A percentile compares a stretch with the other conserved stretches of the same genome.
Evolutionary conservation across 2,888 invertebrate species (phyloP).

Genomic region (Clivina fossor): DNA sequence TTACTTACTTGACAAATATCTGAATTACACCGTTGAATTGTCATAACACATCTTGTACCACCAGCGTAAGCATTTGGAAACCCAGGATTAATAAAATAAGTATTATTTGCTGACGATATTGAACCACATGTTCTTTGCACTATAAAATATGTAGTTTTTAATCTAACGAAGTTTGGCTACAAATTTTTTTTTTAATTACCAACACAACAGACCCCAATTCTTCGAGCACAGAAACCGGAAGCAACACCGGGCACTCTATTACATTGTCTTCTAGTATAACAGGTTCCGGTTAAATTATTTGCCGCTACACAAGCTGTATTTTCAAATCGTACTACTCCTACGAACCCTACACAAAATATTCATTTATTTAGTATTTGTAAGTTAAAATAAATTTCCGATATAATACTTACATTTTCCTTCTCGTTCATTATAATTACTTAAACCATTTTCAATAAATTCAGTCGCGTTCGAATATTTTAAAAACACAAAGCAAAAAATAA

Average conservation of each 20-base stretch:
- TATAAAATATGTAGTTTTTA: slow-evolving; percentile 48
- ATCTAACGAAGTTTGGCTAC: background rate
- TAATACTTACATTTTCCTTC: background rate
- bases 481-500: no score
- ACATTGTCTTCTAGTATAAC: slow-evolving; percentile 77
- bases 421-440: no score
- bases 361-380: background rate
- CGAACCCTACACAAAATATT: slow-evolving; percentile 11
- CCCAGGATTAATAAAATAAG: slow-evolving; percentile 78
- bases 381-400: no score
- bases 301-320: slow-evolving; percentile 69
- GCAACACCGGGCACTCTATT: slow-evolving; percentile 68
- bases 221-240: slow-evolving; percentile 71
- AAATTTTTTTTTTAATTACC: no score
- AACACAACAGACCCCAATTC: slow-evolving; percentile 79
- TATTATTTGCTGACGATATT: slow-evolving; percentile 73
- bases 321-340: slow-evolving; percentile 71
- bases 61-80: slow-evolving; percentile 73
- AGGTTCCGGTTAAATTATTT: slow-evolving; percentile 71
- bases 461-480: no score
- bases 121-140: slow-evolving; percentile 74
- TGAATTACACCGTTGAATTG: slow-evolving; percentile 68
- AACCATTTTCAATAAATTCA: no score
- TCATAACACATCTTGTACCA: slow-evolving; percentile 70
- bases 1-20: slow-evolving; percentile 68